Conservation (phyloP, 2,797 vertebrate genomes). For the Balearica regulorum region DNA sequence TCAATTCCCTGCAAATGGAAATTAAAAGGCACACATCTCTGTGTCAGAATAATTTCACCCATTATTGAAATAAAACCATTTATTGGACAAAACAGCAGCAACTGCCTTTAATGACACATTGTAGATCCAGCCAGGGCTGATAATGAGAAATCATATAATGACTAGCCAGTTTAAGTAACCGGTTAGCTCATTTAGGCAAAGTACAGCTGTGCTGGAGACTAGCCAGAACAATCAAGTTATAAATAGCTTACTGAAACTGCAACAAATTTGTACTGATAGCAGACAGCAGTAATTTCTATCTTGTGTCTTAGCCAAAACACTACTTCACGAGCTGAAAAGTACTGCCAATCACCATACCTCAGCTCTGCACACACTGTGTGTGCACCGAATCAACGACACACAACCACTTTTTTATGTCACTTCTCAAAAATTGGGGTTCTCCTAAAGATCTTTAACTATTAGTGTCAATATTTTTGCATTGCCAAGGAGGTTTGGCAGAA, state of each 20-base stretch:
- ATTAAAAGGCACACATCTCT: not conserved
- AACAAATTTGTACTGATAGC: not conserved
- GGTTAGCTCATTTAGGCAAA: not conserved
- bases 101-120: not conserved
- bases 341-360: not conserved
- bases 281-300: not conserved
- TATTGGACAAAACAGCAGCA: not conserved
- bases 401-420: not conserved
- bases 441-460: not conserved
- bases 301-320: not conserved
- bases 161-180: not conserved
- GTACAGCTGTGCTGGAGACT: not conserved
- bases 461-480: not conserved
- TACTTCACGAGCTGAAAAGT: not conserved
- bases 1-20: not conserved
- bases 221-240: not conserved
- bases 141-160: not conserved
- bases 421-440: not conserved
- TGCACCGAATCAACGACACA: not conserved
- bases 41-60: not conserved
- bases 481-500: not conserved
- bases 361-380: not conserved
- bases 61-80: not conserved
- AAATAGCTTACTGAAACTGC: not conserved
- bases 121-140: not conserved